Conservation (phyloP, 2,113 vertebrate genomes). For the Paramormyrops kingsleyae region DNA sequence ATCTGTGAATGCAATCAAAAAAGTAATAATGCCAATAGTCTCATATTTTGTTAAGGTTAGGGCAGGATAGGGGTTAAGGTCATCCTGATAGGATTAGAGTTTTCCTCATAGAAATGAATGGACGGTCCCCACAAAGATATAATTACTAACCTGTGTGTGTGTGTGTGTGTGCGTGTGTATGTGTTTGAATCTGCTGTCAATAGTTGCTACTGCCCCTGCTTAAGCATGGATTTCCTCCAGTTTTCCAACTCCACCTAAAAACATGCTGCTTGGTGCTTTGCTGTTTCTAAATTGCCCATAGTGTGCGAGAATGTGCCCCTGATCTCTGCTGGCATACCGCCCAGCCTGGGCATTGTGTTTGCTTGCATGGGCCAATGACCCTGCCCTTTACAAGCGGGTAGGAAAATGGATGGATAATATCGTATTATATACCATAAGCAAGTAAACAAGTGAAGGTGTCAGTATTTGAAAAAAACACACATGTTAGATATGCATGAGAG, state of each 20-base stretch:
- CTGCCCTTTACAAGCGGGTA: neutral
- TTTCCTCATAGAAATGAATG: too few species aligned
- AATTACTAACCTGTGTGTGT: too few species aligned
- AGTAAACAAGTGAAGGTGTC: neutral
- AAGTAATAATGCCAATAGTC: too few species aligned
- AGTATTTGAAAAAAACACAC: neutral
- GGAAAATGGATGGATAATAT: neutral
- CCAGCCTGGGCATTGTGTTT: neutral
- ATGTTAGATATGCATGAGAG: neutral
- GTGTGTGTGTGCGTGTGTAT: too few species aligned
- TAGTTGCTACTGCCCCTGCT: too few species aligned
- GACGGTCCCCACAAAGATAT: too few species aligned
- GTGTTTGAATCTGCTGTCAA: too few species aligned
- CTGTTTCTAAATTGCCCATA: neutral
- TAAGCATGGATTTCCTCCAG: too few species aligned
- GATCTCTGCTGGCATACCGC: neutral
- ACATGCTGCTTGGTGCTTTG: neutral
- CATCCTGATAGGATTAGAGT: too few species aligned
- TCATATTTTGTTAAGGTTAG: too few species aligned
- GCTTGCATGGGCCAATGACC: neutral
- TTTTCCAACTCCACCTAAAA: neutral
- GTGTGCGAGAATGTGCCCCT: neutral
- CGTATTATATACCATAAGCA: neutral
- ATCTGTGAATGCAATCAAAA: too few species aligned
- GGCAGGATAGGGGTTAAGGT: too few species aligned